phyloP scores from a whole-genome alignment of 2,797 vertebrate genomes.

The Chaenodraco wilsoni region DNA sequence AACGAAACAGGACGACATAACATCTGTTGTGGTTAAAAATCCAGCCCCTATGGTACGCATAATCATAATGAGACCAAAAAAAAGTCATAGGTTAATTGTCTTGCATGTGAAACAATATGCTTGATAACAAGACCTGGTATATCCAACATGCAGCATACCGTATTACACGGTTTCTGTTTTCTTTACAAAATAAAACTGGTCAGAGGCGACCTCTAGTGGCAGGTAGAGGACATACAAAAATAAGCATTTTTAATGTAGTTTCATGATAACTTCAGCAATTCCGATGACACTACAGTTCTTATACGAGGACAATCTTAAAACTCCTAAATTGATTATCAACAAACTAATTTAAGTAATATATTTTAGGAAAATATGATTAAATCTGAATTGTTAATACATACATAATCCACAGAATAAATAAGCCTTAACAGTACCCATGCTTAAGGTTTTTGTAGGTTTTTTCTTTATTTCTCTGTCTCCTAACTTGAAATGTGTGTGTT shows the following conservation, averaged over 20 bases:
- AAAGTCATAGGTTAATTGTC: neutral
- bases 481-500: neutral
- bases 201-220: slow-evolving; percentile 49
- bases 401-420: neutral
- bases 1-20: too few relatives aligned
- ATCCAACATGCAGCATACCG: neutral
- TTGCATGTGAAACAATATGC: neutral
- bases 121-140: neutral
- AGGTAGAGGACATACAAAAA: neutral
- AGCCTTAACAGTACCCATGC: neutral
- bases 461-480: neutral
- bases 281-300: neutral
- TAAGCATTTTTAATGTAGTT: neutral
- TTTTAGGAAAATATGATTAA: neutral
- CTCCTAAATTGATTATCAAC: neutral
- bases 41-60: neutral
- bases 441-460: neutral
- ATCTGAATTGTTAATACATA: neutral
- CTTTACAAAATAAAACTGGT: neutral
- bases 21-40: neutral
- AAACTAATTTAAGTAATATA: neutral
- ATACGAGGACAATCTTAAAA: neutral
- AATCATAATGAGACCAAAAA: neutral
- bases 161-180: neutral
- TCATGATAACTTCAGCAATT: neutral